Conservation (phyloP, 1,140 invertebrate genomes). For the Cyclargus thomasi region DNA sequence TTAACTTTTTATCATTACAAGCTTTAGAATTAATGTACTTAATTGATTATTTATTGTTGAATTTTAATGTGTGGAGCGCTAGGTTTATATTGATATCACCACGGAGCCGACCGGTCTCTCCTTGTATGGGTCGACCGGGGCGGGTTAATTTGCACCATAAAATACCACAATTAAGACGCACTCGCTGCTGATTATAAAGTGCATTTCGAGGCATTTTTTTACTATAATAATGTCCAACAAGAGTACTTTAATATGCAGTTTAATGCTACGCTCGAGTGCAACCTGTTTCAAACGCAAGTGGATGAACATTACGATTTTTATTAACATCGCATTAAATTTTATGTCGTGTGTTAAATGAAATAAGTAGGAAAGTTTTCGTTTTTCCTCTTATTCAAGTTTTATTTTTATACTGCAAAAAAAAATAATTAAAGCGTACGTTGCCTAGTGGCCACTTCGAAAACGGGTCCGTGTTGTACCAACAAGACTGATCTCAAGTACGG, state of each 20-base stretch:
- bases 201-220: background rate
- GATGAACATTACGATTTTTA: background rate
- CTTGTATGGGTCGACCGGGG: background rate
- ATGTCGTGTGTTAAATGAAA: too few species aligned
- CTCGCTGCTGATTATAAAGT: background rate
- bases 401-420: too few species aligned
- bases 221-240: background rate
- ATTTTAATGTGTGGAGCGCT: background rate
- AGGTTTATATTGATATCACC: constrained; percentile 1
- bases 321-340: too few species aligned
- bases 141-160: constrained; percentile 11
- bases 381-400: too few species aligned
- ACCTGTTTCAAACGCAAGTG: background rate
- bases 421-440: too few species aligned
- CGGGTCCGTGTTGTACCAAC: too few species aligned
- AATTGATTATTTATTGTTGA: constrained; percentile 16
- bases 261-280: background rate
- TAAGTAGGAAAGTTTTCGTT: too few species aligned
- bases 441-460: too few species aligned
- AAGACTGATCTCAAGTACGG: too few species aligned
- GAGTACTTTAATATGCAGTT: constrained; percentile 1
- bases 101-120: background rate
- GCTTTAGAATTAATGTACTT: constrained; percentile 6
- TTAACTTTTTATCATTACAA: background rate
- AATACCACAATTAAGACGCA: constrained; percentile 6